Evolutionary conservation across 2,888 invertebrate species (phyloP).

Genomic region (Xestia xanthographa): DNA sequence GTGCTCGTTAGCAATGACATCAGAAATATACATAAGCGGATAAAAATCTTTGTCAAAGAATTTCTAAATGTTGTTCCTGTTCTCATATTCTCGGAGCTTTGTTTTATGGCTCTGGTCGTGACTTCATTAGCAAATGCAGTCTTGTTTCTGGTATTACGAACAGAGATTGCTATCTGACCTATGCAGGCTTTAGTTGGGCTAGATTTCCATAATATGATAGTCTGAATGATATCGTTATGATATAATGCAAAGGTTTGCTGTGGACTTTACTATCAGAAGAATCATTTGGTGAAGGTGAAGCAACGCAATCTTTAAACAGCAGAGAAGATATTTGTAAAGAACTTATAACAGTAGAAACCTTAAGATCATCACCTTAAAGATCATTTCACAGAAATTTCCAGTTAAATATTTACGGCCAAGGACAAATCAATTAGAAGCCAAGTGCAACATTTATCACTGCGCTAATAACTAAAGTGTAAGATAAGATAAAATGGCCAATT

Average conservation of each 20-base stretch:
- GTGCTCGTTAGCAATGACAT: slow-evolving; percentile 36
- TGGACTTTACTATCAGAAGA: not conserved
- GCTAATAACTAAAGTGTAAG: slow-evolving; percentile 59
- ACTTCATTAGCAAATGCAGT: slow-evolving; percentile 47
- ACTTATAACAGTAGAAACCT: not conserved
- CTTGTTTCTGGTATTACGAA: slow-evolving; percentile 25
- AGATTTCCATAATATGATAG: slow-evolving; percentile 26
- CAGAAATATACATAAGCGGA: slow-evolving; percentile 40
- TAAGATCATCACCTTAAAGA: not conserved
- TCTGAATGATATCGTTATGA: slow-evolving; percentile 11
- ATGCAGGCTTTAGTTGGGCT: slow-evolving; percentile 19
- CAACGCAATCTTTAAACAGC: not conserved
- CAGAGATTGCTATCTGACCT: slow-evolving; percentile 46
- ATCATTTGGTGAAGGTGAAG: not conserved
- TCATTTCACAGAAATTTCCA: not conserved
- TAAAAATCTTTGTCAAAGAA: slow-evolving; percentile 17
- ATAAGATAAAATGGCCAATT: slow-evolving; percentile 64
- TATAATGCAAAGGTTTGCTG: not conserved
- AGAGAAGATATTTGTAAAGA: not conserved
- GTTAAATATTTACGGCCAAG: slow-evolving; percentile 32
- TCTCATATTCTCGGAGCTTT: slow-evolving; percentile 32
- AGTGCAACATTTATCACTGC: slow-evolving; percentile 71
- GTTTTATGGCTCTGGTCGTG: slow-evolving; percentile 51
- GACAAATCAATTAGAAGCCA: slow-evolving; percentile 62
- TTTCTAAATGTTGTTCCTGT: slow-evolving; percentile 25